Evolutionary conservation across 2,113 vertebrate species (phyloP).

Genomic region (Rhizomys pruinosus): DNA sequence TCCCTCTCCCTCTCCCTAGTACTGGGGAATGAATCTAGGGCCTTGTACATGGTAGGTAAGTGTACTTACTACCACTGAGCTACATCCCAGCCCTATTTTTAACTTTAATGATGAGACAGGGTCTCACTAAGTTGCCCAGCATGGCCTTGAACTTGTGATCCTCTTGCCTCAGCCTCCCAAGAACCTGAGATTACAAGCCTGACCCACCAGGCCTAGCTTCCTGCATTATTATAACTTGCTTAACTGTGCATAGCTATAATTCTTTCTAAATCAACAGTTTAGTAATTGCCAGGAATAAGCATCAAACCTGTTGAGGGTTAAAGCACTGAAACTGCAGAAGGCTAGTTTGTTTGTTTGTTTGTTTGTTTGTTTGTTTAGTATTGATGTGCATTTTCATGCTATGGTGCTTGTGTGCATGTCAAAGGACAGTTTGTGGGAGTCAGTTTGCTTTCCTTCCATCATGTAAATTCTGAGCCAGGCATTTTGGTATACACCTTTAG

Average conservation of each 20-base stretch:
- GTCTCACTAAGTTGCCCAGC: neutral
- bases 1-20: neutral
- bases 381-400: neutral
- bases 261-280: constrained; percentile 46
- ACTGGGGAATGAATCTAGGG: neutral
- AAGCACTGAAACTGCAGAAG: neutral
- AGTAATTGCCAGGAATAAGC: neutral
- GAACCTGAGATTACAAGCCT: neutral
- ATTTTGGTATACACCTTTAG: too few species aligned
- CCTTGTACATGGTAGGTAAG: neutral
- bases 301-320: neutral
- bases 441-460: neutral
- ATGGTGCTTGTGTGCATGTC: too few species aligned
- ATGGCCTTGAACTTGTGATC: neutral
- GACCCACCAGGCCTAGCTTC: neutral
- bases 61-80: too few species aligned
- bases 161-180: neutral
- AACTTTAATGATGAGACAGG: neutral
- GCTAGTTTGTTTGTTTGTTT: neutral
- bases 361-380: neutral
- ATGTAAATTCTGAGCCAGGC: neutral
- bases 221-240: neutral
- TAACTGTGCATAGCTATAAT: constrained; percentile 16
- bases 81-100: neutral
- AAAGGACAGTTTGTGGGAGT: neutral